Base-by-base conservation (phyloP, 1,140 invertebrate genomes). In the Araneus ventricosus region DNA sequence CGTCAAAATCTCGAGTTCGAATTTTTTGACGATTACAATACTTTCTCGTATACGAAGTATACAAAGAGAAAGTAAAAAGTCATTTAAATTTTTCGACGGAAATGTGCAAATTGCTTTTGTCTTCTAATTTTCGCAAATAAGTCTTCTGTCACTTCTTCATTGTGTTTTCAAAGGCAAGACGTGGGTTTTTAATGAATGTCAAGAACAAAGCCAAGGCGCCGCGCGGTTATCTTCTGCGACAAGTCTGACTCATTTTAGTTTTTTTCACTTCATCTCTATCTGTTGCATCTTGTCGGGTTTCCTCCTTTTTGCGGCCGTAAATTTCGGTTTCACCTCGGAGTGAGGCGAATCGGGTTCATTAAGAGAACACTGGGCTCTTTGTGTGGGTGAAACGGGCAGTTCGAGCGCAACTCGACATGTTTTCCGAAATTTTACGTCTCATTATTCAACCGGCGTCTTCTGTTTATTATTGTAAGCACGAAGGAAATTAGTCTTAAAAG, bases 361-460 rank as follows among this genome's bases (percentile, higher is more conserved):
- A 75, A n/a, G 70, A 17, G 70, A 34, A 75, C 70, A 37, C 1
- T 20, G 70, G 70, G 20, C 30, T 27, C 67, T 34, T 37, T 34
- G 67, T 75, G 70, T 75, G 70, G 70, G 70, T 75, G 70, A 75
- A 37, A 22, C 37, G 27, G 70, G 70, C 70, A 37, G 5, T 75
- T 37, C 14, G 10, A 75, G 34, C 70, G 30, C 14, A 17, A 17
- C 30, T 75, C 67, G 70, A 75, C 34, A 5, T 37, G 34, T 75
- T 75, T 34, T 34, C 5, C 10, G 34, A 75, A 75, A 37, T 37
- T 37, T 34, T 20, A 75, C 34, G 70, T 37, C 70, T 37, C 30
- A 14, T 75, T 20, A 75, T 20, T 75, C 70, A 20, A 20, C 20
- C 27, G 27, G 1, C 63, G 30, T 17, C 37, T 37, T 30, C 22